Base-by-base conservation (phyloP, 2,797 vertebrate species). In the Pipistrellus pipistrellus region DNA sequence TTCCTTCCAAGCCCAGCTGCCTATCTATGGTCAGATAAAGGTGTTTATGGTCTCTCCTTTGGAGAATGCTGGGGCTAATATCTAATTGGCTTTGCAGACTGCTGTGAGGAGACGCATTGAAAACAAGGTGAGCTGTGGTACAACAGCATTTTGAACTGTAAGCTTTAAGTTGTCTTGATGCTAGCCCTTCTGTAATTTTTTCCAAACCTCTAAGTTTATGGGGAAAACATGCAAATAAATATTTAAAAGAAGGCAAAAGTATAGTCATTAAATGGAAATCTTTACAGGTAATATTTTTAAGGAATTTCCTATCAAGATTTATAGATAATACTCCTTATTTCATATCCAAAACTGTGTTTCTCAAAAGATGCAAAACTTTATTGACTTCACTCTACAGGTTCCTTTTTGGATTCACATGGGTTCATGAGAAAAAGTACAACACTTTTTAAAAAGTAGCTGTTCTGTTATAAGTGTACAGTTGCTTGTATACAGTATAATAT, bases 401-500 rank as follows among this genome's bases (percentile, higher is more conserved):
- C 80, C 55, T 94, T 2, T 51, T 41, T 85, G 51, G 30, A 78
- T 96, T 96, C 85, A 27, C 89, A 72, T 41, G 59, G 18, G 44
- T 96, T 97, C 97, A 85, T 85, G 95, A 92, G 93, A 51, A 75
- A 48, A 77, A 92, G 83, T 91, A 76, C 1, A 62, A 38, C 4
- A 89, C 92, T 97, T 88, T 92, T 81, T 53, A 44, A 62, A 62
- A 93, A 87, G 80, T 89, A 46, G 38, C 91, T 92, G 66, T 32
- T 97, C 0, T 0, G 32, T 95, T 96, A 91, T 27, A 80, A 41
- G 53, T 10, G 51, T 15, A 32, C 38, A 96, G 86, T 90, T 96
- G 57, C 90, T 97, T 89, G 85, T 30, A 62, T 30, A 30, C 2
- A 14, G 59, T 62, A 30, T 97, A 97, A 97, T 98, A 95, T 82